These are phyloP conservation scores for Crossocerus cetratus DNA, from an alignment of 2,888 invertebrate species.

Conservation along the genomic window DNA sequence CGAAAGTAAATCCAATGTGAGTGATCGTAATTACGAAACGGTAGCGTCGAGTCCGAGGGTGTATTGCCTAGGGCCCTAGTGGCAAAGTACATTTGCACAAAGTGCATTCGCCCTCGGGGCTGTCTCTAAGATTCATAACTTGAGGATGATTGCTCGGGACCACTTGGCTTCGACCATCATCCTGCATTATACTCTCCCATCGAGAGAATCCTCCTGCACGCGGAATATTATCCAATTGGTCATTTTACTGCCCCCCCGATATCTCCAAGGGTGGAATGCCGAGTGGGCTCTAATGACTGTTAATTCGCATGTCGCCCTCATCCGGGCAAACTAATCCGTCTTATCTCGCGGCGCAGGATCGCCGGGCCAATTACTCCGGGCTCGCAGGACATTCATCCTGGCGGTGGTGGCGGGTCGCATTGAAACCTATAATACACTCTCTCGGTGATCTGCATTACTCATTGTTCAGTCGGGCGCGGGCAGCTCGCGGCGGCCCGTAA, in stretches of 20 bases:
- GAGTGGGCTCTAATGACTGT: not conserved
- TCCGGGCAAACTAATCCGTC: not conserved
- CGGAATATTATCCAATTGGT: not conserved
- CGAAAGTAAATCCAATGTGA: conserved; percentile 54
- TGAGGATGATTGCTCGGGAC: conserved; percentile 20
- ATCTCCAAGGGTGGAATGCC: not conserved
- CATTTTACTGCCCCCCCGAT: not conserved
- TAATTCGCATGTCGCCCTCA: not conserved
- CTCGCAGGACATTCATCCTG: not conserved
- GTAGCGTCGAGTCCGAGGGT: conserved; percentile 57
- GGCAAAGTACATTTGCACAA: conserved; percentile 26
- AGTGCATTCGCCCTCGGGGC: conserved; percentile 30
- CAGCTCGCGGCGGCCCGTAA: conserved; percentile 2
- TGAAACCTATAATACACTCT: conserved; percentile 3
- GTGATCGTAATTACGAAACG: conserved; percentile 68
- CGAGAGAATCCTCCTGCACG: not conserved
- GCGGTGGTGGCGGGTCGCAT: not conserved
- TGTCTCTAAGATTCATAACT: conserved; percentile 38
- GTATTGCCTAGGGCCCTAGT: conserved; percentile 37
- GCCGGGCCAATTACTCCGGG: not conserved
- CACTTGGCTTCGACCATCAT: conserved; percentile 6
- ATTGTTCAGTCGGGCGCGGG: not conserved
- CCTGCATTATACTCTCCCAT: not conserved
- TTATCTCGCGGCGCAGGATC: not conserved
- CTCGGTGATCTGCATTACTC: not conserved